Conservation (phyloP, 2,888 invertebrate species). For the Sycophila texana region DNA sequence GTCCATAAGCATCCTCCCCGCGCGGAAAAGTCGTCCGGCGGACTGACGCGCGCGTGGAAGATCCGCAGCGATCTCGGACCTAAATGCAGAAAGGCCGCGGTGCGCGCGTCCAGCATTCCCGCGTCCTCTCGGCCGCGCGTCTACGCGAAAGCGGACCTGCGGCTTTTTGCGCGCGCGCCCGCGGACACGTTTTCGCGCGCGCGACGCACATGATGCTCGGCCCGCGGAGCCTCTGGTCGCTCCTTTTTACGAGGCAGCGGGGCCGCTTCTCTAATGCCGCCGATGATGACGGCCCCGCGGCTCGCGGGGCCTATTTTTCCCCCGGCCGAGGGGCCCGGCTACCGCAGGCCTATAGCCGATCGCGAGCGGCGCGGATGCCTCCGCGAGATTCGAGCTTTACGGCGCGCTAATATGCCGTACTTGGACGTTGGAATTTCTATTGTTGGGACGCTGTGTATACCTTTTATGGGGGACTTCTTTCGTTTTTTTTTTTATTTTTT, state of each 20-base stretch:
- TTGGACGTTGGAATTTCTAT: too few relatives aligned
- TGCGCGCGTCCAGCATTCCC: not conserved
- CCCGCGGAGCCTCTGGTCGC: conserved; percentile 7
- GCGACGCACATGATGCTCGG: not conserved
- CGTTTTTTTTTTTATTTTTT: too few relatives aligned
- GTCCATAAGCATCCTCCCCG: too few relatives aligned
- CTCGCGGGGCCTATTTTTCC: not conserved
- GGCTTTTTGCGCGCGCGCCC: conserved; percentile 26
- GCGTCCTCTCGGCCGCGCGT: too few relatives aligned
- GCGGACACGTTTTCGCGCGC: conserved; percentile 15
- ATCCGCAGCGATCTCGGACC: too few relatives aligned
- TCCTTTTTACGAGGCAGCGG: not conserved
- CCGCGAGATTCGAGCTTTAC: too few relatives aligned
- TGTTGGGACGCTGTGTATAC: too few relatives aligned
- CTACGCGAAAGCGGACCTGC: conserved; percentile 11
- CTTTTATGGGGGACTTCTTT: too few relatives aligned
- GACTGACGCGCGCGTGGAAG: too few relatives aligned
- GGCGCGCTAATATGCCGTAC: too few relatives aligned
- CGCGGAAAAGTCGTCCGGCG: too few relatives aligned
- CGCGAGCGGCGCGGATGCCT: too few relatives aligned
- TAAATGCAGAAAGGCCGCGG: not conserved
- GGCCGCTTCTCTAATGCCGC: not conserved
- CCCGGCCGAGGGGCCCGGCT: not conserved
- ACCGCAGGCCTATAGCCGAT: not conserved
- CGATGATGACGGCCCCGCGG: conserved; percentile 19